Percentiles rank a stretch among this genome's conserved stretches.
Evolutionary conservation across 2,113 vertebrate genomes (phyloP).

Genomic region (Brachypodius melanocephalos): DNA sequence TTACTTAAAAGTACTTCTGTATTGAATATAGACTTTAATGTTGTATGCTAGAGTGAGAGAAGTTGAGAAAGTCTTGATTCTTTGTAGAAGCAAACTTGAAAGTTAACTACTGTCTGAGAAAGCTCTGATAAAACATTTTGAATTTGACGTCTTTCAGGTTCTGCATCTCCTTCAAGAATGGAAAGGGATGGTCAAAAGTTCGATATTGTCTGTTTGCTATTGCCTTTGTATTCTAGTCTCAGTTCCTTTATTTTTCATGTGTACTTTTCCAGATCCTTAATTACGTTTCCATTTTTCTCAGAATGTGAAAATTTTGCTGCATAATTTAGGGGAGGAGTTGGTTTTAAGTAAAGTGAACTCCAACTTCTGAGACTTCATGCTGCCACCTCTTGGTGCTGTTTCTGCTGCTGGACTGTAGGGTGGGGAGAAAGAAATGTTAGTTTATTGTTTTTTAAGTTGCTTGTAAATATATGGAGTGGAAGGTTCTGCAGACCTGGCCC

Average conservation of each 20-base stretch:
- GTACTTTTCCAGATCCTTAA: not conserved
- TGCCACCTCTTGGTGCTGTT: not conserved
- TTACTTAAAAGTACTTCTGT: not conserved
- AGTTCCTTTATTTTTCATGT: not conserved
- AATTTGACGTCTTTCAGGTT: not conserved
- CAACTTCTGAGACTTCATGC: fast-evolving
- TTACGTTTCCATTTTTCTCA: not conserved
- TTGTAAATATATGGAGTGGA: not conserved
- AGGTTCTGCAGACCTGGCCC: not conserved
- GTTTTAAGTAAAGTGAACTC: not conserved
- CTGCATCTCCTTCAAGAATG: not conserved
- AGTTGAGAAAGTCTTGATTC: not conserved
- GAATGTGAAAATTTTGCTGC: not conserved
- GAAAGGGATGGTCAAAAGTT: not conserved
- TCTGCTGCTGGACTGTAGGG: not conserved
- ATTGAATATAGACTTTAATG: not conserved
- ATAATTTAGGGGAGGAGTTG: not conserved
- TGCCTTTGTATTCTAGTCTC: not conserved
- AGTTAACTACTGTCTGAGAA: not conserved
- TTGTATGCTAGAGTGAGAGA: not conserved
- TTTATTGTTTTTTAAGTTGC: not conserved
- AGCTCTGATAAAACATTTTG: not conserved
- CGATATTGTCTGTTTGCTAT: not conserved
- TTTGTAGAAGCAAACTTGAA: not conserved
- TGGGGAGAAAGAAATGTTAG: not conserved